phyloP scores from a whole-genome alignment of 2,888 invertebrate genomes.

The Sturmia bella region DNA sequence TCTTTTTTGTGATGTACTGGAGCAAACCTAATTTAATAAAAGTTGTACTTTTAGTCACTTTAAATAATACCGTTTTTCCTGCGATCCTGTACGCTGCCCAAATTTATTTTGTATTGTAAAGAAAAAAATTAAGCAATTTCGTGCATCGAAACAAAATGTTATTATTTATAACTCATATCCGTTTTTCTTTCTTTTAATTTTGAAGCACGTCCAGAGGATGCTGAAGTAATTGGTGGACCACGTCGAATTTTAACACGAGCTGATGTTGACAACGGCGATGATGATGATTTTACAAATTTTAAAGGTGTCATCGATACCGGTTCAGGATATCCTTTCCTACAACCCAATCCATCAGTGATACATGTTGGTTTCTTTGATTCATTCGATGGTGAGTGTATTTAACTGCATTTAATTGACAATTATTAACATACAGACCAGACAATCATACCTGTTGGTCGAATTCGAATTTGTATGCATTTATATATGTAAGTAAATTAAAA shows the following conservation, averaged over 20 bases:
- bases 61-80: conserved; percentile 13
- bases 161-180: conserved; percentile 29
- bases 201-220: conserved; percentile 79
- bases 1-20: conserved; percentile 35
- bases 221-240: conserved; percentile 77
- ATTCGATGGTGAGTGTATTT: conserved; percentile 79
- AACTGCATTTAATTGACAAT: conserved; percentile 66
- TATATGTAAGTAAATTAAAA: no score
- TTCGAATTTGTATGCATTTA: no score
- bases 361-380: conserved; percentile 79
- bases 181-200: conserved; percentile 38
- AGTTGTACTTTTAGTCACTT: background rate
- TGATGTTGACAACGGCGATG: conserved; percentile 72
- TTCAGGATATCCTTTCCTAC: conserved; percentile 78
- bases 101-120: background rate
- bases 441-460: background rate
- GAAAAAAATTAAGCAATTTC: background rate
- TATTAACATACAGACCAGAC: conserved; percentile 46
- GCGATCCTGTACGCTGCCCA: background rate
- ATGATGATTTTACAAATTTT: conserved; percentile 77
- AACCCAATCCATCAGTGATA: conserved; percentile 75
- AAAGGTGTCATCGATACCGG: conserved; percentile 81
- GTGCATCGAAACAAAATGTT: conserved; percentile 40
- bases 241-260: conserved; percentile 55
- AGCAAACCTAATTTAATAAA: conserved; percentile 52